These are phyloP conservation scores for Drosophila nasuta DNA, from an alignment of 1,140 invertebrate species.

Conservation along the genomic window DNA sequence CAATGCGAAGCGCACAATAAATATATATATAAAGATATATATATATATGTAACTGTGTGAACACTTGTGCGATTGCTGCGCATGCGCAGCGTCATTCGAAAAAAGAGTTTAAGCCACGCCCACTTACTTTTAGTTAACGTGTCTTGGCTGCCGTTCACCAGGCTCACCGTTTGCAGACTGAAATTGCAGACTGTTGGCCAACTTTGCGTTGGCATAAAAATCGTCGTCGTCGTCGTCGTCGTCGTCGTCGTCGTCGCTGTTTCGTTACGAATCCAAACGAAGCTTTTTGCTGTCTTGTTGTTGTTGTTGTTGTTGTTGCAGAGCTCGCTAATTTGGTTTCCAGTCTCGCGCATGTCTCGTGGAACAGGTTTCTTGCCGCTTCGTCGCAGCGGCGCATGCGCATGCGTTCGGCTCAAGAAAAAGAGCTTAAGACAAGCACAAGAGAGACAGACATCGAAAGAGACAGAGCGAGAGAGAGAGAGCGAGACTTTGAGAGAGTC, in stretches of 20 bases:
- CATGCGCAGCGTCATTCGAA: slow-evolving; percentile 38
- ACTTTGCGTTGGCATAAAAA: slow-evolving; percentile 75
- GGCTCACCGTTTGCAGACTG: slow-evolving; percentile 83
- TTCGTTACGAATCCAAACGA: slow-evolving; percentile 39
- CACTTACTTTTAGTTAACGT: slow-evolving; percentile 72
- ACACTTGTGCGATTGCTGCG: slow-evolving; percentile 56
- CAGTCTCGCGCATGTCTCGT: slow-evolving; percentile 39
- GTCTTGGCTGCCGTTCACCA: slow-evolving; percentile 80
- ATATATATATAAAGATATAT: slow-evolving; percentile 16
- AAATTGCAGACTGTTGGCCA: slow-evolving; percentile 84
- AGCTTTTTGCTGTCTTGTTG: slow-evolving; percentile 34
- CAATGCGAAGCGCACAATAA: slow-evolving; percentile 17
- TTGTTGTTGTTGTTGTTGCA: too few relatives aligned
- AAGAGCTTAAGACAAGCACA: neutral
- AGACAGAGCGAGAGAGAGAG: neutral
- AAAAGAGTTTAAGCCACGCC: slow-evolving; percentile 44
- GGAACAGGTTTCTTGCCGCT: slow-evolving; percentile 75
- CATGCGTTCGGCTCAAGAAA: slow-evolving; percentile 52
- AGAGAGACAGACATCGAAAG: slow-evolving; percentile 8
- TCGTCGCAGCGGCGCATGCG: slow-evolving; percentile 60
- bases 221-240: slow-evolving; percentile 43
- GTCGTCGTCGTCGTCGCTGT: neutral
- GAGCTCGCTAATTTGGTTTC: slow-evolving; percentile 70
- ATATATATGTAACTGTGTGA: slow-evolving; percentile 32
- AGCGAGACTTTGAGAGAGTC: slow-evolving; percentile 11